These are phyloP conservation scores for Drosophila simulans DNA, from an alignment of 1,140 invertebrate genomes.

Conservation along the genomic window DNA sequence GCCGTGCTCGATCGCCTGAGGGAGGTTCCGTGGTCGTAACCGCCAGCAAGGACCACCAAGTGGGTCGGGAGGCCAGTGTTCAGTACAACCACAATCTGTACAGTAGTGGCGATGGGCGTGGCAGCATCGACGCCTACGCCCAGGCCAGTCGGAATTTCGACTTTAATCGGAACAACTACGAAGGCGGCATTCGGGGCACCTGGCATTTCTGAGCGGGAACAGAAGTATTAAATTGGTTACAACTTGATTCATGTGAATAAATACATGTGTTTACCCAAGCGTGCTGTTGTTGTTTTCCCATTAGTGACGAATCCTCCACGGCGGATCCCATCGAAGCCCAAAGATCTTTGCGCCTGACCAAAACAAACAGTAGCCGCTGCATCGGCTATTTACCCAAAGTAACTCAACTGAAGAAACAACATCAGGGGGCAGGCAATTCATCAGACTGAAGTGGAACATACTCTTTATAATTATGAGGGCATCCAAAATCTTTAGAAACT, in stretches of 20 bases:
- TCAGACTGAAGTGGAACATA: neutral
- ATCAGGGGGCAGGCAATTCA: neutral
- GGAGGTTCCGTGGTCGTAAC: conserved; percentile 49
- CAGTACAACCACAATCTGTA: conserved; percentile 74
- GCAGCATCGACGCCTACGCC: conserved; percentile 72
- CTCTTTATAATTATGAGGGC: neutral
- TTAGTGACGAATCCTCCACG: conserved; percentile 10
- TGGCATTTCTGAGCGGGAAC: conserved; percentile 51
- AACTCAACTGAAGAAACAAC: conserved; percentile 41
- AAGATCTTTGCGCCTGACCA: conserved; percentile 12
- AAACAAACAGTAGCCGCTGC: conserved; percentile 39
- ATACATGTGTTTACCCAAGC: conserved; percentile 1
- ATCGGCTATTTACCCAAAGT: conserved; percentile 29
- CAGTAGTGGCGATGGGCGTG: conserved; percentile 65
- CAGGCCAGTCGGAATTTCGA: conserved; percentile 68
- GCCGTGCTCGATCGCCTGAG: conserved; percentile 46
- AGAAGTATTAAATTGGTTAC: conserved; percentile 14
- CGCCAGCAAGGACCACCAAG: conserved; percentile 44
- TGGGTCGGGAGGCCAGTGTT: conserved; percentile 50
- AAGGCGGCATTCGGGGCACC: conserved; percentile 50
- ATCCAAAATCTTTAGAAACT: neutral
- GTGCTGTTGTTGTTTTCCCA: conserved; percentile 9
- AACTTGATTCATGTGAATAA: conserved; percentile 19
- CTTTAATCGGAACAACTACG: conserved; percentile 60
- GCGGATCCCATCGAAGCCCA: conserved; percentile 4